Evolutionary conservation across 2,888 invertebrate genomes (phyloP).

Genomic region (Oasisia sp.): DNA sequence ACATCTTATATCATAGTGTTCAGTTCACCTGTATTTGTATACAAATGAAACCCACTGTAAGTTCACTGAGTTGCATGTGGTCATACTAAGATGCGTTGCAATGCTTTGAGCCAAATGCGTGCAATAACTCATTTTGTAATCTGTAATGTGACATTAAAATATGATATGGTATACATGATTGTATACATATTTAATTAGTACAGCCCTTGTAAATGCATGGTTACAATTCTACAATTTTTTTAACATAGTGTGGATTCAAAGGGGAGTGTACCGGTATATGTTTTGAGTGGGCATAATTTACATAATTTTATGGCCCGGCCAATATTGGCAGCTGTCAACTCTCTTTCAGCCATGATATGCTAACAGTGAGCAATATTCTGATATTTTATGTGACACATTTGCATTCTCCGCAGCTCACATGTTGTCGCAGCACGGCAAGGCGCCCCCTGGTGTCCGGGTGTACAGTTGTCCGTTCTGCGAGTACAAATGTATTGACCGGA

Average conservation of each 20-base stretch:
- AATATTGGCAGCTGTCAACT: not conserved
- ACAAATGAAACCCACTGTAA: no score
- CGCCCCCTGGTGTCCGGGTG: constrained; percentile 39
- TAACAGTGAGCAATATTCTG: not conserved
- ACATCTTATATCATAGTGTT: not conserved
- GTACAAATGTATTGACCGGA: constrained; percentile 42
- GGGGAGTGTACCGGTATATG: not conserved
- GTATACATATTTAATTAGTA: no score
- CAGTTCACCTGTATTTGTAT: not conserved
- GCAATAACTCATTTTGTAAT: no score
- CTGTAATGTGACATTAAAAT: no score
- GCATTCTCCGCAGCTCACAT: constrained; percentile 36
- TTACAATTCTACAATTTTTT: no score
- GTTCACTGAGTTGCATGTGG: no score
- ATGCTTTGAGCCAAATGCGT: no score
- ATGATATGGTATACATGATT: no score
- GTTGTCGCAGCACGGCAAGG: constrained; percentile 38
- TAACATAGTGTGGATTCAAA: no score
- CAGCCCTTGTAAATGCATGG: no score
- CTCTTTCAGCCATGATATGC: not conserved
- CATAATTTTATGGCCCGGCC: not conserved
- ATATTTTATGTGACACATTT: not conserved
- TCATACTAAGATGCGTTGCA: no score
- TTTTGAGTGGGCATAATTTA: not conserved
- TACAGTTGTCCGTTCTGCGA: constrained; percentile 37